A percentile compares a stretch with the other conserved stretches of the same genome.
phyloP scores from a whole-genome alignment of 2,888 invertebrate species.

The Drosophila kambysellisi region DNA sequence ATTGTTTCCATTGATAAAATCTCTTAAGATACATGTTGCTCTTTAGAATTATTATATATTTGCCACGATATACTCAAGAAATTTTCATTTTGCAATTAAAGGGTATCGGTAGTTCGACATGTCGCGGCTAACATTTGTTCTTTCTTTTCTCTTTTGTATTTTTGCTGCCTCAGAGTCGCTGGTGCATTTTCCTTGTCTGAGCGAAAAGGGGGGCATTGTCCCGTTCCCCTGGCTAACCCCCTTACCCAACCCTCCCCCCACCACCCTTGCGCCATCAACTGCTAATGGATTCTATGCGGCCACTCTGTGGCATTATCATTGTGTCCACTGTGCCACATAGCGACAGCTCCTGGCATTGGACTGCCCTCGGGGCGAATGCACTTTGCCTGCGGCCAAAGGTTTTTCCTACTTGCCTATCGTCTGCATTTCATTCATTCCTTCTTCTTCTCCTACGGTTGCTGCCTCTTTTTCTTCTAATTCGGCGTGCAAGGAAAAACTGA shows the following conservation, averaged over 20 bases:
- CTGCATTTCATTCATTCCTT: slow-evolving; percentile 6
- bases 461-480: not conserved
- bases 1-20: no score
- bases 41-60: not conserved
- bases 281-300: slow-evolving; percentile 70
- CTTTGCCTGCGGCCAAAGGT: slow-evolving; percentile 68
- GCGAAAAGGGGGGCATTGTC: slow-evolving; percentile 57
- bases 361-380: slow-evolving; percentile 66
- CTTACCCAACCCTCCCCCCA: not conserved
- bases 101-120: not conserved
- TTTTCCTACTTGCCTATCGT: slow-evolving; percentile 58
- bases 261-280: slow-evolving; percentile 24
- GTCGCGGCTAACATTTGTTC: not conserved
- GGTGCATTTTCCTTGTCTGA: slow-evolving; percentile 27
- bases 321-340: slow-evolving; percentile 38
- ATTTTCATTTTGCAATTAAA: not conserved
- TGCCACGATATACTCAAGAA: not conserved
- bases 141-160: slow-evolving; percentile 1
- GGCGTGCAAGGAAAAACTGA: slow-evolving; percentile 34
- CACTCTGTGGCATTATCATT: slow-evolving; percentile 63
- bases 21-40: not conserved
- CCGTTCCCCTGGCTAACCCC: slow-evolving; percentile 25
- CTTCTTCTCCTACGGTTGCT: not conserved
- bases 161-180: slow-evolving; percentile 27
- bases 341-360: slow-evolving; percentile 53